Evolutionary conservation across 2,113 vertebrate genomes (phyloP).

Genomic region (Corythornis madagascariensis): DNA sequence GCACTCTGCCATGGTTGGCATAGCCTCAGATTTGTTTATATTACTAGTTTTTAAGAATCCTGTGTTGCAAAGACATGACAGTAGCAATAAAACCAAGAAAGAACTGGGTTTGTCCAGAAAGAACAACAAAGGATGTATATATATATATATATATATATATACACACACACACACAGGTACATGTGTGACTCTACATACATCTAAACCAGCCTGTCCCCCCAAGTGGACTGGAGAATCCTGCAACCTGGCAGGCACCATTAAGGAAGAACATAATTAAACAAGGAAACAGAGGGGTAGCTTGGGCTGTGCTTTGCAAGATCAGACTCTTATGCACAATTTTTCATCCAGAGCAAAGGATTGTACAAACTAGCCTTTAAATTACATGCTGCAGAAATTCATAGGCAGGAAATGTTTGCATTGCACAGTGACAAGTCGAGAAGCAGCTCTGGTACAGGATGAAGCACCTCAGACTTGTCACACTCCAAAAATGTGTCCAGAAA

Average conservation of each 20-base stretch:
- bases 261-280: background rate
- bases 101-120: background rate
- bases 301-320: background rate
- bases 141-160: background rate
- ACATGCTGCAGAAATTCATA: background rate
- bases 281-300: background rate
- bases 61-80: background rate
- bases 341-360: background rate
- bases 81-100: background rate
- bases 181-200: background rate
- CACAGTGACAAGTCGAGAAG: background rate
- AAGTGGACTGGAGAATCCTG: background rate
- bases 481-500: background rate
- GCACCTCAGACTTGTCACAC: background rate
- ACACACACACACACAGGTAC: background rate
- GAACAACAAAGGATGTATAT: background rate
- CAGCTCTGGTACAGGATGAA: rapidly evolving
- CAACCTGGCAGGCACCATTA: background rate
- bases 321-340: background rate
- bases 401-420: background rate
- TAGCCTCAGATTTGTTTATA: background rate
- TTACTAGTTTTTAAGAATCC: background rate
- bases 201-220: background rate
- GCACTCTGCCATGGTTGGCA: background rate
- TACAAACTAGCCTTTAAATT: background rate